phyloP scores from a whole-genome alignment of 2,113 vertebrate genomes.

The Ammospiza nelsoni region DNA sequence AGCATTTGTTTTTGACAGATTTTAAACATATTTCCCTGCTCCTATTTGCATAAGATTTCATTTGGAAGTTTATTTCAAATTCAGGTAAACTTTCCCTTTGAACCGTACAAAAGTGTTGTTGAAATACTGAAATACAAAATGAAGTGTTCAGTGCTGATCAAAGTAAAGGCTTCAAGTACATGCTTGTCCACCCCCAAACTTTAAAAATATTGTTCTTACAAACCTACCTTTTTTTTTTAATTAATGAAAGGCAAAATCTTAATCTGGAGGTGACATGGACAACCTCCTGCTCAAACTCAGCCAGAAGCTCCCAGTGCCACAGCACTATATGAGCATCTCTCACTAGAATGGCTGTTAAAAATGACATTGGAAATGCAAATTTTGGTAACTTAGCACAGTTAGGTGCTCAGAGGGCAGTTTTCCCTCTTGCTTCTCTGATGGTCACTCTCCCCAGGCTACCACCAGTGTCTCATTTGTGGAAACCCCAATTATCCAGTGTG shows the following conservation, averaged over 20 bases:
- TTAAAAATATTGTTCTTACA: neutral
- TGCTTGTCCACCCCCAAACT: neutral
- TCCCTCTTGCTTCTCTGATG: neutral
- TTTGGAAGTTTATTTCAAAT: neutral
- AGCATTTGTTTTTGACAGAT: neutral
- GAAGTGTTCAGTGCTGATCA: neutral
- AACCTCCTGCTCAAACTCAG: neutral
- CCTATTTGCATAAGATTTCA: neutral
- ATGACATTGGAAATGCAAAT: neutral
- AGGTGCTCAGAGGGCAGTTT: neutral
- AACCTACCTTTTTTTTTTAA: neutral
- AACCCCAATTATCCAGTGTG: neutral
- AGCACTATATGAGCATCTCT: neutral
- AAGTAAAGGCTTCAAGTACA: neutral
- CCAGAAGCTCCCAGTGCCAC: accelerated
- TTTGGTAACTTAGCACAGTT: neutral
- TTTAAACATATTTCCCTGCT: neutral
- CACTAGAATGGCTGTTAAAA: neutral
- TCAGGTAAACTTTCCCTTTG: neutral
- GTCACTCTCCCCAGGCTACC: neutral
- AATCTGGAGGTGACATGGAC: neutral
- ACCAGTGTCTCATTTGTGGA: neutral
- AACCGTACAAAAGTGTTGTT: neutral
- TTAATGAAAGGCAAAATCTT: neutral
- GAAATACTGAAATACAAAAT: neutral